Evolutionary conservation across 2,113 vertebrate species (phyloP).

Genomic region (Ranitomeya imitator): DNA sequence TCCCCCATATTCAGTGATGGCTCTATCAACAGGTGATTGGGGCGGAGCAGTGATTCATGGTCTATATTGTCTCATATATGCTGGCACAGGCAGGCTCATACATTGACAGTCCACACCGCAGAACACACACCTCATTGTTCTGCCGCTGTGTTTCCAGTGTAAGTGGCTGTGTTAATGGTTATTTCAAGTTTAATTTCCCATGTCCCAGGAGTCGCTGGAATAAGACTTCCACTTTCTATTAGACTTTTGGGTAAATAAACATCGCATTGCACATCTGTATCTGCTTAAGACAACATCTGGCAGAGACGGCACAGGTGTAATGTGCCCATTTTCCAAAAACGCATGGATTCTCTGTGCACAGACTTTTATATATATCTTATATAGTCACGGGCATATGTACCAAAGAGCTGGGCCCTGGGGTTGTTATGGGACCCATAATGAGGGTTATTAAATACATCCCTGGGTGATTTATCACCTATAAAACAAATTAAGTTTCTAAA

Average conservation of each 20-base stretch:
- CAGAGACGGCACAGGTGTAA: constrained; percentile 39
- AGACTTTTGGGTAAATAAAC: constrained; percentile 48
- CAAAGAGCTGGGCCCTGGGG: not conserved
- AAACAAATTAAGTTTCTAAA: no score
- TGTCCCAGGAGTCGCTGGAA: constrained; percentile 30
- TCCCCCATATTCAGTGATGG: not conserved
- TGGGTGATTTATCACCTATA: no score
- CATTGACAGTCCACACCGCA: not conserved
- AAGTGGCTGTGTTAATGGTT: constrained; percentile 52
- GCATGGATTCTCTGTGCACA: not conserved
- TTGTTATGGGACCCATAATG: no score
- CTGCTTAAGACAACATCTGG: constrained; percentile 42
- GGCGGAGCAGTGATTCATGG: not conserved
- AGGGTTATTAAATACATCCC: no score
- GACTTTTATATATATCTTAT: not conserved
- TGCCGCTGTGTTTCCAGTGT: constrained; percentile 10
- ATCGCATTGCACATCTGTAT: constrained; percentile 28
- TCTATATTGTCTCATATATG: not conserved
- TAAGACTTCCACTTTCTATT: constrained; percentile 1
- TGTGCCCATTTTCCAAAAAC: not conserved
- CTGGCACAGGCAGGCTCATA: not conserved
- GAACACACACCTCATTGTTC: constrained; percentile 8
- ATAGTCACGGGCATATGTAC: not conserved
- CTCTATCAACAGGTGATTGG: not conserved
- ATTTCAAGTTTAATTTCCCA: constrained; percentile 45